A percentile compares a stretch with the other conserved stretches of the same genome.
phyloP scores from a whole-genome alignment of 2,797 vertebrate species.

The Vespertilio murinus region DNA sequence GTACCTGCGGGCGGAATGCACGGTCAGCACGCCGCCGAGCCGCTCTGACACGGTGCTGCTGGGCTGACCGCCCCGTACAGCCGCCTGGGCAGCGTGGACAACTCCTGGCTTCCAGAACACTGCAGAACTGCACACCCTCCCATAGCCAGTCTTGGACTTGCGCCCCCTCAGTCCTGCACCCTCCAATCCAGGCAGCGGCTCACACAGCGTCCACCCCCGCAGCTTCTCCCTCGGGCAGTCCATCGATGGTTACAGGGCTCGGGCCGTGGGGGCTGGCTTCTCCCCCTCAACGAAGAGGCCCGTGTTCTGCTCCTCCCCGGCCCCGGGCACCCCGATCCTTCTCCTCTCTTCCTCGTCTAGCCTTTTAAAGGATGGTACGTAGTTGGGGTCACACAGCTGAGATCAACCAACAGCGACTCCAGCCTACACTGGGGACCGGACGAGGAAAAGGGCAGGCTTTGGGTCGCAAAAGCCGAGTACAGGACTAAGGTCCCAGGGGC shows the following conservation, averaged over 20 bases:
- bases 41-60: background rate
- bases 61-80: background rate
- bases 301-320: background rate
- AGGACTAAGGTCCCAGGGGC: too few relatives aligned
- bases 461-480: too few relatives aligned
- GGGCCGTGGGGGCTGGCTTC: background rate
- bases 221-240: background rate
- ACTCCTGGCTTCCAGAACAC: background rate
- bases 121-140: background rate
- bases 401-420: too few relatives aligned
- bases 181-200: background rate
- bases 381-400: background rate
- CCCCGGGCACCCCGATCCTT: background rate
- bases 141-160: background rate
- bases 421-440: too few relatives aligned
- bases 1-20: slow-evolving; percentile 87
- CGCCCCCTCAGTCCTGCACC: accelerated
- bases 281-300: background rate
- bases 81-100: background rate
- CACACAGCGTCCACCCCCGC: background rate
- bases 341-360: background rate
- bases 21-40: background rate
- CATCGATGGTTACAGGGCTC: accelerated
- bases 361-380: background rate
- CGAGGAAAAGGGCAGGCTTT: too few relatives aligned